Evolutionary conservation across 2,888 invertebrate genomes (phyloP), one percentile per base, ranked within the genome.

Genomic region (Melitaea athalia): DNA sequence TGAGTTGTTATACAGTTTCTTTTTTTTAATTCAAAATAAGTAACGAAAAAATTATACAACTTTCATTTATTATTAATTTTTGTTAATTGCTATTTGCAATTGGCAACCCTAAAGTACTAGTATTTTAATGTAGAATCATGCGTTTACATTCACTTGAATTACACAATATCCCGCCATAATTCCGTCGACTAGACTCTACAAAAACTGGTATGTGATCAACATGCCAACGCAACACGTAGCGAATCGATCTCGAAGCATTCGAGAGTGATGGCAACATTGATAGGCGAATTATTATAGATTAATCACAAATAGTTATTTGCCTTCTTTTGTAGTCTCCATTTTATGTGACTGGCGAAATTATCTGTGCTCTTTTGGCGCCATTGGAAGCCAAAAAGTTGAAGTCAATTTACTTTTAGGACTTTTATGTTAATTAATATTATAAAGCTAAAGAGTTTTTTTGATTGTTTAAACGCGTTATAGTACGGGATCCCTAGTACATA

Each of bases 191-290:
- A 12, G 43, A 59, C 38, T 8, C 49, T 52, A 12, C 63, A 67
- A 67, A 63, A 68, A 63, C 59, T 14, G 59, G 59, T 63, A 52
- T 59, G 68, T 59, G 55, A 61, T 67, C 31, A 59, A 67, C 70
- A 71, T 71, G 68, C 71, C 68, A n/a, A 52, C 43, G 59, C 53
- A 57, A 69, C 67, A 57, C 72, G 69, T 69, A 64, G 67, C 72
- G 55, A 72, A 72, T 72, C 49, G 69, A 67, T 69, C 62, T 45
- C 52, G 42, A 61, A 64, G 64, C 67, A 72, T 72, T 63, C 68
- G 61, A 8, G 15, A 6, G 14, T 65, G 64, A 65, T 63, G 33
- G 12, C 4, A 33, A 33, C 55, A 33, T 14, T 49, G 68, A 55
- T 60, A 47, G 31, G 24, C 59, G 52, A 33, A 31, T 24, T 60